phyloP scores from a whole-genome alignment of 2,113 vertebrate genomes.

The Tonatia bakeri region DNA sequence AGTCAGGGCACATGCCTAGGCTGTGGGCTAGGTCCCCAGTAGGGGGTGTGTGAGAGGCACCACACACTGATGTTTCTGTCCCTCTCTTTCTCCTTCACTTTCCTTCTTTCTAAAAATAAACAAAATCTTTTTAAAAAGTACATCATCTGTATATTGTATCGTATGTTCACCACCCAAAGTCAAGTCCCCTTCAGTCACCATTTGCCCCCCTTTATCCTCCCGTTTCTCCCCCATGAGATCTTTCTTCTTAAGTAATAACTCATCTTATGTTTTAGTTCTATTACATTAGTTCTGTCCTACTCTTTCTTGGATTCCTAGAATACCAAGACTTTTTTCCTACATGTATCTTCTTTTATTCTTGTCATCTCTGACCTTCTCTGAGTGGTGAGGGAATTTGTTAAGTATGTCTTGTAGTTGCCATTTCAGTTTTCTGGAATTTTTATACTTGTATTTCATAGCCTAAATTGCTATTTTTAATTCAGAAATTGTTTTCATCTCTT shows the following conservation, averaged over 20 bases:
- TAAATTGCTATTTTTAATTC: slow-evolving; percentile 1
- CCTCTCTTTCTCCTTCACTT: too few species aligned
- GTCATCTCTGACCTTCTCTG: background rate
- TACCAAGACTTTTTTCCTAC: background rate
- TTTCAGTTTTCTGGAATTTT: background rate
- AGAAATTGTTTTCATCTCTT: background rate
- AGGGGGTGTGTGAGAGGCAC: too few species aligned
- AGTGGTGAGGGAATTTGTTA: background rate
- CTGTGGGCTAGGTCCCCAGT: too few species aligned
- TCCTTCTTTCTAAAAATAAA: too few species aligned
- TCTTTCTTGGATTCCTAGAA: background rate
- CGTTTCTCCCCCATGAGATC: background rate
- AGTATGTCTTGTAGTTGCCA: background rate
- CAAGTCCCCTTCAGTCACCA: too few species aligned
- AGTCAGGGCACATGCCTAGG: too few species aligned
- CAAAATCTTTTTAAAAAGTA: too few species aligned
- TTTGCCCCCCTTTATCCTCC: background rate
- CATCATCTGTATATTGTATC: too few species aligned
- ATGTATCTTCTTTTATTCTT: background rate
- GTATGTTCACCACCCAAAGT: too few species aligned
- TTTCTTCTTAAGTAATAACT: background rate
- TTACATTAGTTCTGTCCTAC: background rate
- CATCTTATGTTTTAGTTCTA: background rate
- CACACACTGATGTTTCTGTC: too few species aligned
- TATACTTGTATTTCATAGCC: background rate